phyloP scores from a whole-genome alignment of 2,888 invertebrate genomes.

The Allolobophora icterica region DNA sequence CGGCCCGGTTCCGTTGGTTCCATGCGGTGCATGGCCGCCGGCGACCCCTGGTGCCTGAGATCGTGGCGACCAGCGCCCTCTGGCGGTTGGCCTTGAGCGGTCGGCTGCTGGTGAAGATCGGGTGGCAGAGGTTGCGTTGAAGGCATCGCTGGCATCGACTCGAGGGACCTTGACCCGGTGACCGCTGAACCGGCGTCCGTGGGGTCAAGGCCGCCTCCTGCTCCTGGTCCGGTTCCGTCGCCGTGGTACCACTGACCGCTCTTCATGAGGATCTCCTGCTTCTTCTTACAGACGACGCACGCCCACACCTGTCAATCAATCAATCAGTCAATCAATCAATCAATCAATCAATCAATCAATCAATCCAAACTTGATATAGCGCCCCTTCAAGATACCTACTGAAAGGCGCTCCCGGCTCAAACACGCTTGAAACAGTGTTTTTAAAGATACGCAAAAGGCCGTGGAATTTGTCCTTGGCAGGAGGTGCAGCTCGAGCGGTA shows the following conservation, averaged over 20 bases:
- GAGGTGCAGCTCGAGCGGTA: too few relatives aligned
- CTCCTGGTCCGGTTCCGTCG: not conserved
- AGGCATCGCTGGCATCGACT: conserved; percentile 52
- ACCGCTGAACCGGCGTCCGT: conserved; percentile 41
- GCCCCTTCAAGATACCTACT: too few relatives aligned
- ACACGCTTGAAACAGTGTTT: too few relatives aligned
- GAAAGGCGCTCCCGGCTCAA: too few relatives aligned
- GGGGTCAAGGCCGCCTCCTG: conserved; percentile 51
- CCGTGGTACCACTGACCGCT: conserved; percentile 98
- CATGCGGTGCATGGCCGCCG: not conserved
- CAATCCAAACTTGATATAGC: too few relatives aligned
- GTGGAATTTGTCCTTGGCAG: too few relatives aligned
- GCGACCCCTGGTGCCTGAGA: not conserved
- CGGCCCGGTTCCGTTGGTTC: too few relatives aligned
- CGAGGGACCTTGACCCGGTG: not conserved
- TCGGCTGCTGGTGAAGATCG: not conserved
- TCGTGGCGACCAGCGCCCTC: not conserved
- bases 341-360: too few relatives aligned
- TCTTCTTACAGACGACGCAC: conserved; percentile 96
- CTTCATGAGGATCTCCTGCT: conserved; percentile 96
- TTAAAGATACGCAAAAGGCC: too few relatives aligned
- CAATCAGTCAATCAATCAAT: too few relatives aligned
- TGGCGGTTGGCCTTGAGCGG: not conserved
- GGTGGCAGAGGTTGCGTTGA: conserved; percentile 50
- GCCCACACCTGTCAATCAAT: conserved; percentile 83